Evolutionary conservation across 2,797 vertebrate species (phyloP).

Genomic region (Chanos chanos): DNA sequence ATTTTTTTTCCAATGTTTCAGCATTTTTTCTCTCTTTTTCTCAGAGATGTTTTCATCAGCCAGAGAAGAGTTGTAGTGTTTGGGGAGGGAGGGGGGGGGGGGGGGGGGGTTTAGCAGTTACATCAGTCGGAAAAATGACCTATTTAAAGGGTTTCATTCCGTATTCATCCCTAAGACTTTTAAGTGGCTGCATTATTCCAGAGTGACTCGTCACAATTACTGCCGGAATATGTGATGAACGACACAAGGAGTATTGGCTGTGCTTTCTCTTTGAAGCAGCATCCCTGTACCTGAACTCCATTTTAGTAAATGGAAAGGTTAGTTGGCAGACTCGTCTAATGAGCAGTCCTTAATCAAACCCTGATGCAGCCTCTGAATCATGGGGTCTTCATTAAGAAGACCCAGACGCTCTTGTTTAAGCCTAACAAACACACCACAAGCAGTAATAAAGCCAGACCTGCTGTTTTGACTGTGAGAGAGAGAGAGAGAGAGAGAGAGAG

Average conservation of each 20-base stretch:
- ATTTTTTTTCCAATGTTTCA: slow-evolving; percentile 36
- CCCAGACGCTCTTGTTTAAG: slow-evolving; percentile 21
- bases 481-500: too few relatives aligned
- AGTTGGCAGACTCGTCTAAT: slow-evolving; percentile 38
- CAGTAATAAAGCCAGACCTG: slow-evolving; percentile 27
- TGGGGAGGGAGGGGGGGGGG: too few relatives aligned
- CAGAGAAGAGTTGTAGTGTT: slow-evolving; percentile 30
- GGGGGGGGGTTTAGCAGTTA: slow-evolving; percentile 44
- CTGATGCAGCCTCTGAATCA: slow-evolving; percentile 24
- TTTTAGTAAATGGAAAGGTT: slow-evolving; percentile 35
- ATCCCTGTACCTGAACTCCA: slow-evolving; percentile 28
- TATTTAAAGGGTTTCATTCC: slow-evolving; percentile 35
- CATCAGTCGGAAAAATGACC: slow-evolving; percentile 41
- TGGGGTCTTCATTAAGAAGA: slow-evolving; percentile 22
- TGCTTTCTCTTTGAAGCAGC: slow-evolving; percentile 34
- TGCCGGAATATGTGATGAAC: slow-evolving; percentile 31
- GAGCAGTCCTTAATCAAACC: slow-evolving; percentile 39
- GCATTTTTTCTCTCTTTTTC: slow-evolving; percentile 44
- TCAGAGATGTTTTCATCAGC: slow-evolving; percentile 33
- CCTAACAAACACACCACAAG: slow-evolving; percentile 23
- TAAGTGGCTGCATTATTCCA: slow-evolving; percentile 29
- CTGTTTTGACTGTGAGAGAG: not conserved
- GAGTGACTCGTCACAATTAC: slow-evolving; percentile 31
- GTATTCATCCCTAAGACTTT: slow-evolving; percentile 32
- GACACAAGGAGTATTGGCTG: slow-evolving; percentile 19